Base-by-base conservation (phyloP, 2,113 vertebrate species). In the Pampusana beccarii region DNA sequence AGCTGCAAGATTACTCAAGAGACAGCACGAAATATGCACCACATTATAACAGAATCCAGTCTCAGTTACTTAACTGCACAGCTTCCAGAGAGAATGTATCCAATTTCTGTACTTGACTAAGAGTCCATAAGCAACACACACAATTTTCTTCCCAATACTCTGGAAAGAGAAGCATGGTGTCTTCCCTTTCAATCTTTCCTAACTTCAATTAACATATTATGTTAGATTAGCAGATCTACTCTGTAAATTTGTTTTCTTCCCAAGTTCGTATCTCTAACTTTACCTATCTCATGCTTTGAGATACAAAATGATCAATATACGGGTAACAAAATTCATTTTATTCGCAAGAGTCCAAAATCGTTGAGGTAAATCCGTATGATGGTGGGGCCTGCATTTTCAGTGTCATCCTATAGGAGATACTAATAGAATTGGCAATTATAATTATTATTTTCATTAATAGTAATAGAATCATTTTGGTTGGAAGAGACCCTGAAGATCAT, bases 1-100 rank as follows among this genome's bases (percentile, higher is more conserved):
- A 96, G 80, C 64, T 93, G 79, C 74, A 82, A 88, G 71, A 86
- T 85, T 73, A 88, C 42, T 80, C 71, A 83, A 70, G 61, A 88
- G 54, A 88, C 38, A 86, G 60, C 71, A 88, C 82, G 46, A 90
- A 94, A 96, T 34, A 77, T 1, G 12, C n/a, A 80, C 44, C 14
- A 10, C 11, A n/a, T 20, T 60, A 31, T 51, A 91, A 72, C 23
- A 90, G 40, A 91, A 85, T 73, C 20, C 86, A 62, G 58, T 11
- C 66, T 62, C 78, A 80, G 75, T 29, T 73, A 57, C 54, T 87
- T 51, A 92, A 84, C 31, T 73, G 81, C 78, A 83, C 16, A 85
- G 80, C 66, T 95, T 78, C 74, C 74, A 86, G 42, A 80, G 10
- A 72, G 31, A 77, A 66, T 6, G 11, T 1, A 21, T 44, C 72